Conservation (phyloP, 1,140 invertebrate genomes). For the Trachymyrmex cornetzi region DNA sequence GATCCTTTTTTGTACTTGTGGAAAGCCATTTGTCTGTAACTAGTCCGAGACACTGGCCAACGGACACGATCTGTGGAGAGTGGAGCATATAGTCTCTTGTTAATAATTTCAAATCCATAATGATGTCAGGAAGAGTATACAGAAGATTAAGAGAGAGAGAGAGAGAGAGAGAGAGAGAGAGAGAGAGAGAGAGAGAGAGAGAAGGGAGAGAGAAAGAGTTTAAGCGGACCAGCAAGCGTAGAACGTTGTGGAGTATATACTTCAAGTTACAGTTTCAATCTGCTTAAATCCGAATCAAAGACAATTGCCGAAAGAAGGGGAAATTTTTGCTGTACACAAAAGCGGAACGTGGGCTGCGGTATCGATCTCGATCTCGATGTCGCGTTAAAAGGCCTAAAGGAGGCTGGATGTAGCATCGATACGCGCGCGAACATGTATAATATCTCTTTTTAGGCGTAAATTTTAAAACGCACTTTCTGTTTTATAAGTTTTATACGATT, state of each 20-base stretch:
- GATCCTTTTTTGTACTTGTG: slow-evolving; percentile 74
- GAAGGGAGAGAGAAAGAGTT: slow-evolving; percentile 38
- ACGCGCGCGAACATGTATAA: slow-evolving; percentile 72
- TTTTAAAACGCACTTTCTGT: slow-evolving; percentile 77
- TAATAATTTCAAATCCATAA: slow-evolving; percentile 54
- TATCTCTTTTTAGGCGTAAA: slow-evolving; percentile 77
- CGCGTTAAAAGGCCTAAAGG: slow-evolving; percentile 76
- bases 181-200: slow-evolving; percentile 16
- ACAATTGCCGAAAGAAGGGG: slow-evolving; percentile 34
- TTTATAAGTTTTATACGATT: slow-evolving; percentile 81
- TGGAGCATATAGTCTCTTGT: slow-evolving; percentile 56
- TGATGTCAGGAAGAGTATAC: slow-evolving; percentile 42
- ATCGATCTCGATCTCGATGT: slow-evolving; percentile 74
- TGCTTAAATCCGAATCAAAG: slow-evolving; percentile 66
- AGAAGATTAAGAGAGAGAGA: slow-evolving; percentile 2
- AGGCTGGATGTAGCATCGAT: slow-evolving; percentile 76
- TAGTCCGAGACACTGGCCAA: slow-evolving; percentile 56
- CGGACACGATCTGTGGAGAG: slow-evolving; percentile 55
- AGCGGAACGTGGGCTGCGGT: slow-evolving; percentile 30
- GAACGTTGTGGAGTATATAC: slow-evolving; percentile 49
- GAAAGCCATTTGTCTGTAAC: slow-evolving; percentile 63
- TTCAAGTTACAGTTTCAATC: slow-evolving; percentile 62
- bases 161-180: not conserved
- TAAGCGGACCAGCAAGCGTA: slow-evolving; percentile 65
- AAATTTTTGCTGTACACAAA: slow-evolving; percentile 51